Evolutionary conservation across 2,888 invertebrate genomes (phyloP).

Genomic region (Cetonia aurata): DNA sequence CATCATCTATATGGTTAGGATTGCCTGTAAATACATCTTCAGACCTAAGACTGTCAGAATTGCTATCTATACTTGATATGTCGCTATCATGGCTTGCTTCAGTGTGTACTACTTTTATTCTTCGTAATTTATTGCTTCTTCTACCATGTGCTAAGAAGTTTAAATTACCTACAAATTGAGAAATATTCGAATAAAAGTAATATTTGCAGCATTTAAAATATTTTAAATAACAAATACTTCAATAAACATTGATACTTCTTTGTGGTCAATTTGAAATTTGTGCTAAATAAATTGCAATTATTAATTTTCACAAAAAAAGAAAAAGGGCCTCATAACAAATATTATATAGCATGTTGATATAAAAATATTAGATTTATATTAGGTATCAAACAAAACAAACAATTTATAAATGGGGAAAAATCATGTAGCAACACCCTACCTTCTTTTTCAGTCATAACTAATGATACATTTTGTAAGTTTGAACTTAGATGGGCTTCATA

Average conservation of each 20-base stretch:
- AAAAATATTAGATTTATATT: no score
- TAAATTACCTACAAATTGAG: conserved; percentile 60
- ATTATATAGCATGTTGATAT: no score
- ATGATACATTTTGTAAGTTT: conserved; percentile 67
- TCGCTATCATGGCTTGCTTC: conserved; percentile 62
- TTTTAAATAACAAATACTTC: no score
- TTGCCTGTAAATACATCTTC: conserved; percentile 65
- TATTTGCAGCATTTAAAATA: no score
- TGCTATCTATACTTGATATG: conserved; percentile 64
- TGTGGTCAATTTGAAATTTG: no score
- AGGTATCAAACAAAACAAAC: no score
- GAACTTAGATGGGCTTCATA: conserved; percentile 69
- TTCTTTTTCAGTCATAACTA: conserved; percentile 68
- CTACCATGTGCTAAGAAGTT: conserved; percentile 65
- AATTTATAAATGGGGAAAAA: no score
- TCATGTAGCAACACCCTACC: conserved; percentile 50
- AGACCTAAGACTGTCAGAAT: conserved; percentile 65
- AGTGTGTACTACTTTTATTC: conserved; percentile 61
- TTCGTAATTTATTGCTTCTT: conserved; percentile 63
- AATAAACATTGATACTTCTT: no score
- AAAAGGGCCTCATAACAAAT: no score
- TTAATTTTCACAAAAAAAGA: no score
- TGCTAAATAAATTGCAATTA: no score
- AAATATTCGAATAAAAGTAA: conserved; percentile 7
- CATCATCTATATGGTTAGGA: conserved; percentile 41